A percentile compares a stretch with the other conserved stretches of the same genome.
These are phyloP conservation scores for Mesocricetus auratus DNA, from an alignment of 2,113 vertebrate species.

Conservation along the genomic window DNA sequence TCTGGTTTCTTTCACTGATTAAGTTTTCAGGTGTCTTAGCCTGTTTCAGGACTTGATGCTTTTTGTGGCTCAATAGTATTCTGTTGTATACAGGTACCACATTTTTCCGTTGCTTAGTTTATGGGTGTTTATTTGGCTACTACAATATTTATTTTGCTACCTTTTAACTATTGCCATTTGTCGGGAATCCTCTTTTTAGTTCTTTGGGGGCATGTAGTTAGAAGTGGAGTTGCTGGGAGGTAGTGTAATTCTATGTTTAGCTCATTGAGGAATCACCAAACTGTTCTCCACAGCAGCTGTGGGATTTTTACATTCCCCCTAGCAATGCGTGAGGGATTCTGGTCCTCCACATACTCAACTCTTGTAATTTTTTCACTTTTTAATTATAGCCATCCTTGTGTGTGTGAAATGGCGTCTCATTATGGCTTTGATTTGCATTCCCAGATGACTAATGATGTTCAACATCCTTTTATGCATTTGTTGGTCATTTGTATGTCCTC, in stretches of 20 bases:
- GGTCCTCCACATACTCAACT: constrained; percentile 23
- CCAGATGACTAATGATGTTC: constrained; percentile 37
- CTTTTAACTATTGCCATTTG: constrained; percentile 22
- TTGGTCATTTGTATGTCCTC: constrained; percentile 35
- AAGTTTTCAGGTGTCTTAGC: not conserved
- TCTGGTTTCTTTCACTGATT: constrained; percentile 36
- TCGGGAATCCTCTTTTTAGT: not conserved
- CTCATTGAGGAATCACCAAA: constrained; percentile 14
- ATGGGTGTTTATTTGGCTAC: constrained; percentile 12
- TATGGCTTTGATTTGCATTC: constrained; percentile 55
- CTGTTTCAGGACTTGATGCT: not conserved
- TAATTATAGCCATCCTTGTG: constrained; percentile 27
- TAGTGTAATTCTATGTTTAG: constrained; percentile 34
- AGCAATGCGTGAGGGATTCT: not conserved
- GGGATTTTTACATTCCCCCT: constrained; percentile 1
- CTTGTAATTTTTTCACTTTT: constrained; percentile 49
- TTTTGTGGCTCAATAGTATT: constrained; percentile 48
- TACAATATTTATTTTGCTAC: constrained; percentile 24
- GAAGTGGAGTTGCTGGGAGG: constrained; percentile 3
- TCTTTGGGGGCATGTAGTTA: constrained; percentile 15
- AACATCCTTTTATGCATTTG: constrained; percentile 18
- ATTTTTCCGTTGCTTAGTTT: not conserved
- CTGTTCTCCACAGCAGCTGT: not conserved
- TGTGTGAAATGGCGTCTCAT: constrained; percentile 32
- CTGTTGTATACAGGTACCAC: not conserved